Conservation (phyloP, 2,888 invertebrate species). For the Orthosia incerta region DNA sequence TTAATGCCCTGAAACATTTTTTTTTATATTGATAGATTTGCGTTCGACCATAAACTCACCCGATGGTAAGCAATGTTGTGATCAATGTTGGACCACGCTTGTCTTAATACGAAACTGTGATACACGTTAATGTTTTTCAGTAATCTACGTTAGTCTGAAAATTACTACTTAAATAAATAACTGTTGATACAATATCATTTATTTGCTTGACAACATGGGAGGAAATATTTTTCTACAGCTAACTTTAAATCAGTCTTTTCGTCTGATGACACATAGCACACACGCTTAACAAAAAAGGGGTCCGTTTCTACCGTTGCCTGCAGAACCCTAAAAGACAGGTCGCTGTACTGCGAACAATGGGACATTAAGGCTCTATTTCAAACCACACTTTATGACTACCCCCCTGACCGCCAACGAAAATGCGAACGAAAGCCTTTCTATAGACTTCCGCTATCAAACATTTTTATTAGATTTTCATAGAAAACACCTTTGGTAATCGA, state of each 20-base stretch:
- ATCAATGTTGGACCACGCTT: no score
- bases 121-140: no score
- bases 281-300: neutral
- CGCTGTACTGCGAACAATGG: constrained; percentile 65
- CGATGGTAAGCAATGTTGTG: no score
- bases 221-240: neutral
- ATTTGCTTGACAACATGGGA: neutral
- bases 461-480: constrained; percentile 61
- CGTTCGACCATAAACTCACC: no score
- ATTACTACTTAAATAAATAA: no score
- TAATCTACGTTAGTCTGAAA: no score
- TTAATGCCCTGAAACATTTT: no score
- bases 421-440: constrained; percentile 55
- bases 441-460: constrained; percentile 61
- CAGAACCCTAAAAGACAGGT: constrained; percentile 60
- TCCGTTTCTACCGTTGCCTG: neutral
- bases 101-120: no score
- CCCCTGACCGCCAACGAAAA: constrained; percentile 59
- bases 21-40: no score
- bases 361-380: constrained; percentile 65
- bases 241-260: neutral
- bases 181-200: no score
- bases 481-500: constrained; percentile 58
- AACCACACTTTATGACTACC: constrained; percentile 58
- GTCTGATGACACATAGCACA: neutral